Evolutionary conservation across 2,888 invertebrate genomes (phyloP), one percentile per base, ranked within the genome.

Genomic region (Rhagophthalmus giganteus): DNA sequence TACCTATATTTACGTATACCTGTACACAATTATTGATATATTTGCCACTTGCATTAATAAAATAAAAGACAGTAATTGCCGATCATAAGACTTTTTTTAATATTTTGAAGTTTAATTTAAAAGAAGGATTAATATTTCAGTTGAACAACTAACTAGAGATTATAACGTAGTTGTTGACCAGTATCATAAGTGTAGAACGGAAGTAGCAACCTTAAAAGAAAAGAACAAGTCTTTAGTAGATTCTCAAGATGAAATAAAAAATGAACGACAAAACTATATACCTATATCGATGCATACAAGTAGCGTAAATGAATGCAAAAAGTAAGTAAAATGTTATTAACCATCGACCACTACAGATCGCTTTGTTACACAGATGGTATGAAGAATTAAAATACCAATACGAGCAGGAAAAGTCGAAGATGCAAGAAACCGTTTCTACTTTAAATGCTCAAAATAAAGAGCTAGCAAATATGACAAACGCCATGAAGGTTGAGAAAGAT

Each of bases 351-450:
- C n/a, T n/a, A n/a, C n/a, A n/a, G n/a, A n/a, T n/a, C n/a, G n/a
- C n/a, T n/a, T n/a, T n/a, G n/a, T n/a, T n/a, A n/a, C n/a, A n/a
- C 61, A 85, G 84, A 44, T 78, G 88, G 62, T 79, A 89, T 57
- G 88, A 90, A 70, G 88, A 90, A 62, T 69, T 90, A 1, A 88
- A 88, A 66, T 75, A 77, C 20, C 86, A 88, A 53, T 88, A 90
- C 66, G 81, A 82, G 33, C 78, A 79, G 59, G 90, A 90, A 54
- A 82, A 81, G 31, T 77, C 78, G n/a, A 80, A 83, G 39, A 74
- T 86, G 31, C 73, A 73, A 1, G 78, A 79, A 33, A 79, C 78
- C 34, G 65, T 82, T 5, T 76, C 75, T 44, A 76, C 78, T 41
- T 69, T 82, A 24, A 77, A 75, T 52, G 74, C 75, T 52, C 68